Conservation (phyloP, 2,797 vertebrate species). For the Danio albolineatus region DNA sequence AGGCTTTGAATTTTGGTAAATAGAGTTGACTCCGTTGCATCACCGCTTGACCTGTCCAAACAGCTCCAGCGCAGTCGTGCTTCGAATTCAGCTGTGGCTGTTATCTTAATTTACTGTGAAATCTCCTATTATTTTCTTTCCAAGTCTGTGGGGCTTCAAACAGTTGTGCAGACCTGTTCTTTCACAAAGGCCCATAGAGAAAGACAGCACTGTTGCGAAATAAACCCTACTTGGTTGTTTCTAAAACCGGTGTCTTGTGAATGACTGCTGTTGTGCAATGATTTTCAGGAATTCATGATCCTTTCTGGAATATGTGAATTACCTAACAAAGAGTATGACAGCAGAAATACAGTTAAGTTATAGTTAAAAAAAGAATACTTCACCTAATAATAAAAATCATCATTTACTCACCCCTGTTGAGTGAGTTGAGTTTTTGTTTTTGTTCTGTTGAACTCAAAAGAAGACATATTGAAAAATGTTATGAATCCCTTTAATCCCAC, state of each 20-base stretch:
- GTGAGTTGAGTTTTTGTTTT: too few relatives aligned
- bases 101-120: slow-evolving; percentile 46
- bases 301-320: not conserved
- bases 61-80: slow-evolving; percentile 13
- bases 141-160: not conserved
- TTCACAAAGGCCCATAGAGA: not conserved
- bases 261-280: not conserved
- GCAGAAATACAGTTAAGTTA: not conserved
- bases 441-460: too few relatives aligned
- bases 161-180: slow-evolving; percentile 17
- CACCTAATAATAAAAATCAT: too few relatives aligned
- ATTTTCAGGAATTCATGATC: not conserved
- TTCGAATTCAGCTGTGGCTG: slow-evolving; percentile 25
- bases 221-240: slow-evolving; percentile 5
- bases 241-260: not conserved
- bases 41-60: slow-evolving; percentile 1
- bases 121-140: slow-evolving; percentile 12
- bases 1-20: slow-evolving; percentile 35
- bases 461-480: too few relatives aligned
- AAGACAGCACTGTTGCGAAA: slow-evolving; percentile 27
- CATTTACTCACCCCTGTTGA: too few relatives aligned
- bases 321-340: not conserved
- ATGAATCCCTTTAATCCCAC: too few relatives aligned
- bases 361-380: not conserved
- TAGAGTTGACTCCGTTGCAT: slow-evolving; percentile 6